Percentiles rank a stretch among this genome's conserved stretches.
These are phyloP conservation scores for Metellina segmentata DNA, from an alignment of 2,888 invertebrate genomes.

Conservation along the genomic window DNA sequence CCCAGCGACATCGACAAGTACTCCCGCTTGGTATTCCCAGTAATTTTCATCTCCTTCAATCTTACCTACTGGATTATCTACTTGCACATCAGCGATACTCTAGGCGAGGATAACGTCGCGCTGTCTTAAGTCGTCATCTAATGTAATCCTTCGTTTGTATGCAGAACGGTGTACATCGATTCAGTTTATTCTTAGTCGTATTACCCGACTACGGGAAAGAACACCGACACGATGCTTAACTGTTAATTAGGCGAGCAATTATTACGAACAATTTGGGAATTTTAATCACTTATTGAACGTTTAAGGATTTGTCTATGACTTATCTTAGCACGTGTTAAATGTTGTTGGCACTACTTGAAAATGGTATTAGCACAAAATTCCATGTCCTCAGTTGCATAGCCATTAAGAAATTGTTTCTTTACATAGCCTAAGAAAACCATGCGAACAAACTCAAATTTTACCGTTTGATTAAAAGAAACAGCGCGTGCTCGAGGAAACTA, in stretches of 20 bases:
- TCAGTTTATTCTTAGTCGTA: slow-evolving; percentile 58
- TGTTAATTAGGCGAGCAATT: slow-evolving; percentile 59
- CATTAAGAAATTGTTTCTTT: not conserved
- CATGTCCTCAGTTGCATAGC: not conserved
- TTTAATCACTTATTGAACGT: slow-evolving; percentile 55
- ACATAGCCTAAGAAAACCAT: not conserved
- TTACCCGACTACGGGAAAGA: slow-evolving; percentile 37
- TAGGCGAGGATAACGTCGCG: slow-evolving; percentile 86
- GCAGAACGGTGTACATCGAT: slow-evolving; percentile 56
- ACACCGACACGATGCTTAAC: slow-evolving; percentile 54
- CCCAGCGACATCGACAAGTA: slow-evolving; percentile 99
- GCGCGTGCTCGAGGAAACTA: too few species aligned
- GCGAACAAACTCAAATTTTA: not conserved
- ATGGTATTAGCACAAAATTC: slow-evolving; percentile 28
- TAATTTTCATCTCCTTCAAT: slow-evolving; percentile 99
- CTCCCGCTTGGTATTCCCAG: slow-evolving; percentile 98
- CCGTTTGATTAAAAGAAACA: not conserved
- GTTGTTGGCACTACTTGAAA: slow-evolving; percentile 32
- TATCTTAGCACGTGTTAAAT: slow-evolving; percentile 54
- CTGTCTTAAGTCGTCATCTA: slow-evolving; percentile 63
- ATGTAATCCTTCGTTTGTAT: slow-evolving; percentile 54
- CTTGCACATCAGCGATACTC: slow-evolving; percentile 96
- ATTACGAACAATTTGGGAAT: slow-evolving; percentile 56
- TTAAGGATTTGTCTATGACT: slow-evolving; percentile 28
- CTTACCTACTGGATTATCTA: slow-evolving; percentile 99